Base-by-base conservation (phyloP, 2,888 invertebrate genomes). In the Chaetoderma sp. region DNA sequence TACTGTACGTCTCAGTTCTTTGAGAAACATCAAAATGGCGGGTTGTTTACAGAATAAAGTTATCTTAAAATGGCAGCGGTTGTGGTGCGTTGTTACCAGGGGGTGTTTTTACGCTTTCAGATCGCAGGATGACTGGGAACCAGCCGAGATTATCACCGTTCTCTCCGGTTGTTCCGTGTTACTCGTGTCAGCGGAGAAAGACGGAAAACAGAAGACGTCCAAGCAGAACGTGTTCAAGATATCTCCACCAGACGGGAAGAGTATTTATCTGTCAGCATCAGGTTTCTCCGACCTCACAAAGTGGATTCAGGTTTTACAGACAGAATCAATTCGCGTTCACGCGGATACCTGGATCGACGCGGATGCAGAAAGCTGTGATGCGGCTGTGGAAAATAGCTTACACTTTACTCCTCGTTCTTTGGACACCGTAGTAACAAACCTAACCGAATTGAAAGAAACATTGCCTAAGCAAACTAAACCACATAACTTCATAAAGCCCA, bases 71-170 rank as follows among this genome's bases (percentile, higher is more conserved):
- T 80, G 79, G 77, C 72, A 72, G 25, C 74, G 74, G 59, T 50
- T 78, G 5, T 79, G 77, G 76, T 79, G 78, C 65, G 74, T 74
- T 1, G 72, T 81, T n/a, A 75, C 73, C 52, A 62, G 73, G n/a
- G 78, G 80, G 0, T 76, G 76, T 58, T 72, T 81, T 50, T 80
- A 79, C 64, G 76, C 74, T 47, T 81, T 80, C 59, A 75, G 75
- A 47, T 67, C 78, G 0, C 72, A 78, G 47, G 65, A 71, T 5
- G 65, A 66, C 1, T 72, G 73, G 0, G 78, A 79, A n/a, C 57
- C 28, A n/a, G 73, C 80, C 0, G 63, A 72, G n/a, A n/a, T 79
- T 13, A 60, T 72, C 5, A 68, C 78, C 21, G 59, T 74, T 16
- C 55, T 81, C 3, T 72, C 73, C 10, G 74, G 76, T 25, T 76